phyloP scores from a whole-genome alignment of 2,888 invertebrate genomes.

The Onthophagus sagittarius region DNA sequence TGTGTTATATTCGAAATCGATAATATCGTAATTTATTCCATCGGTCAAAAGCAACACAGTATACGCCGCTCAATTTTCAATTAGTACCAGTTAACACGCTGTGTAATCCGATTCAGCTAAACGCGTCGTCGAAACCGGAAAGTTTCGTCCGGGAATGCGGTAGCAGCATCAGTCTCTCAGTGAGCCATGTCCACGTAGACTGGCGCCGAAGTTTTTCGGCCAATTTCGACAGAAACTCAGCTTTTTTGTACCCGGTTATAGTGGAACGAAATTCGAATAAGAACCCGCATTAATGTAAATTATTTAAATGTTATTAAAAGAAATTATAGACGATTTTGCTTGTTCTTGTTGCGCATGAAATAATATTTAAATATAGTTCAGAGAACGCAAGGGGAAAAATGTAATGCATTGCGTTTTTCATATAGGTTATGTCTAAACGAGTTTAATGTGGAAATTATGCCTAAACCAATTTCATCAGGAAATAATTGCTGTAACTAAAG shows the following conservation, averaged over 20 bases:
- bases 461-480: neutral
- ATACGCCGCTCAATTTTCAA: slow-evolving; percentile 6
- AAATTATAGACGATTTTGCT: neutral
- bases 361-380: neutral
- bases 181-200: neutral
- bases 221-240: neutral
- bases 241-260: neutral
- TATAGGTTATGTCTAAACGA: neutral
- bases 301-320: neutral
- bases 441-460: neutral
- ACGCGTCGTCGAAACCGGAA: slow-evolving; percentile 4
- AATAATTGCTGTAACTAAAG: neutral
- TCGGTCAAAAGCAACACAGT: neutral
- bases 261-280: neutral
- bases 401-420: neutral
- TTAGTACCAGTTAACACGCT: slow-evolving; percentile 5
- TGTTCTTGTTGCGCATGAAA: neutral
- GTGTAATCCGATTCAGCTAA: slow-evolving; percentile 12
- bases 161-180: neutral
- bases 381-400: neutral
- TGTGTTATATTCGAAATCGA: neutral
- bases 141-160: slow-evolving; percentile 1
- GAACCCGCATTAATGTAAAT: neutral
- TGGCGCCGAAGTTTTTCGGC: neutral
- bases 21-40: neutral